Percentiles rank a stretch among this genome's conserved stretches.
Conservation (phyloP, 2,888 invertebrate genomes). For the Drosophila subquinaria region DNA sequence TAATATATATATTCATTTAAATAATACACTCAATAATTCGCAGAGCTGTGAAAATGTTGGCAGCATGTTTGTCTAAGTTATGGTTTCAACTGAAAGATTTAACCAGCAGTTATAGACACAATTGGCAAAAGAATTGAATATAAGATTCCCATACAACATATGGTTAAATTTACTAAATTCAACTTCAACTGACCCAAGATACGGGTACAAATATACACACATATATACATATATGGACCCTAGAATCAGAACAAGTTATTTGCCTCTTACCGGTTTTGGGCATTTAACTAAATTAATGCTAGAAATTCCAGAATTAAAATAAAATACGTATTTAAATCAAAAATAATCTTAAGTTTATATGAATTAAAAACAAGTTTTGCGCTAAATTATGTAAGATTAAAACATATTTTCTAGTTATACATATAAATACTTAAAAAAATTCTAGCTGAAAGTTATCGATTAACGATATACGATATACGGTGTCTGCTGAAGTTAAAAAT, state of each 20-base stretch:
- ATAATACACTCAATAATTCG: slow-evolving; percentile 24
- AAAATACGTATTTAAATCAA: slow-evolving; percentile 46
- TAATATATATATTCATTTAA: slow-evolving; percentile 18
- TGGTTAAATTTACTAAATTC: background rate
- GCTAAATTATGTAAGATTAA: slow-evolving; percentile 42
- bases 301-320: slow-evolving; percentile 51
- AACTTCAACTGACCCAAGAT: slow-evolving; percentile 5
- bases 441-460: slow-evolving; percentile 2
- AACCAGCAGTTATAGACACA: slow-evolving; percentile 7
- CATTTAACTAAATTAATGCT: slow-evolving; percentile 50
- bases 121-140: slow-evolving; percentile 36
- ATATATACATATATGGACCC: slow-evolving; percentile 15
- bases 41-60: slow-evolving; percentile 37
- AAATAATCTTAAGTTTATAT: slow-evolving; percentile 16
- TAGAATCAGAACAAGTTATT: slow-evolving; percentile 44
- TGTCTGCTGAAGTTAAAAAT: background rate
- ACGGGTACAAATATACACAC: background rate
- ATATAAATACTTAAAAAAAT: slow-evolving; percentile 12
- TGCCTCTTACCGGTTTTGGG: slow-evolving; percentile 41
- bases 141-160: background rate
- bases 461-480: too few relatives aligned
- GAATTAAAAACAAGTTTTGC: slow-evolving; percentile 50
- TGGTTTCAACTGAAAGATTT: slow-evolving; percentile 10
- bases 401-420: slow-evolving; percentile 24
- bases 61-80: slow-evolving; percentile 36